Percentiles rank a stretch among this genome's conserved stretches.
Evolutionary conservation across 2,797 vertebrate genomes (phyloP).

Genomic region (Phataginus tricuspis): DNA sequence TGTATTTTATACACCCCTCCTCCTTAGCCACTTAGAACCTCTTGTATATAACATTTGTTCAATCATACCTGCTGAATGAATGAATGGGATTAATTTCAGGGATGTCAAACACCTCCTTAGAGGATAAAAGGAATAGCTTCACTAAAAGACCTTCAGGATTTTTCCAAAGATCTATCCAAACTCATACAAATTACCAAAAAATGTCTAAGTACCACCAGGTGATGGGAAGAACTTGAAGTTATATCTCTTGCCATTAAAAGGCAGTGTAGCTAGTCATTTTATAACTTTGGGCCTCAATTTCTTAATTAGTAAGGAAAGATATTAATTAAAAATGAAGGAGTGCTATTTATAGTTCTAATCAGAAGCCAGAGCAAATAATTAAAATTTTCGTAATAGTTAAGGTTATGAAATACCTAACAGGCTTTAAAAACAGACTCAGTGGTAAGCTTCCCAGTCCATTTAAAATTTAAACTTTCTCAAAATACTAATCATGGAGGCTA

Average conservation of each 20-base stretch:
- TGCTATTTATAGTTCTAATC: conserved; percentile 38
- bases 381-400: conserved; percentile 31
- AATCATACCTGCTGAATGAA: conserved; percentile 10
- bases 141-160: conserved; percentile 32
- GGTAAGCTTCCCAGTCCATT: conserved; percentile 36
- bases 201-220: background rate
- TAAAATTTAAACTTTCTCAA: conserved; percentile 65
- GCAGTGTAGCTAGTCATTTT: background rate
- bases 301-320: conserved; percentile 48
- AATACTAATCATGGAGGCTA: conserved; percentile 45
- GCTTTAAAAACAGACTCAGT: conserved; percentile 37
- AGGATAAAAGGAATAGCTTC: background rate
- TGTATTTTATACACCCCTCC: background rate
- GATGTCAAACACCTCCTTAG: conserved; percentile 3
- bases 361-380: conserved; percentile 50
- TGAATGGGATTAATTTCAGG: conserved; percentile 13
- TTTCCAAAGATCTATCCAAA: conserved; percentile 23
- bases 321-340: background rate
- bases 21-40: background rate
- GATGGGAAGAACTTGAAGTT: background rate
- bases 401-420: conserved; percentile 35
- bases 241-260: background rate
- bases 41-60: background rate
- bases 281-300: conserved; percentile 37
- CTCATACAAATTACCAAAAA: conserved; percentile 5